phyloP scores from a whole-genome alignment of 37 sponge, comb jelly and placozoan genomes.

The Agelas oroides region DNA sequence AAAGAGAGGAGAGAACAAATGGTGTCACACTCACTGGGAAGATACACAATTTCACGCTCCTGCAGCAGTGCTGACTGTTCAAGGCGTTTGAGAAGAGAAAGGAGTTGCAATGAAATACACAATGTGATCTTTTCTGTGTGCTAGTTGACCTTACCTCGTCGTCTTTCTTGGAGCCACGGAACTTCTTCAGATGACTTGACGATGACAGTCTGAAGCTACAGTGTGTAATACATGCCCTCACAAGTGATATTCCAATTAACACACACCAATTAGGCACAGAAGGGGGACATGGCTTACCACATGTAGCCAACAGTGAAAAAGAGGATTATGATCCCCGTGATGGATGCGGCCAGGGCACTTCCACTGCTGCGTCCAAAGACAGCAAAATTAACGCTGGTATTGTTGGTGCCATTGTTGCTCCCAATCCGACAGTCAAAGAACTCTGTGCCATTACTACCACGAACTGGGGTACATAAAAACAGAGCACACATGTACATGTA shows the following conservation, averaged over 20 bases:
- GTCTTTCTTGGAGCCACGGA: slow-evolving; percentile 70
- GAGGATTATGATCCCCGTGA: slow-evolving; percentile 80
- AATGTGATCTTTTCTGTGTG: no score
- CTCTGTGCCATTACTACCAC: not conserved
- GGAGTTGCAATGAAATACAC: not conserved
- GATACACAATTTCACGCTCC: slow-evolving; percentile 8
- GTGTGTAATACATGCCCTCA: slow-evolving; percentile 4
- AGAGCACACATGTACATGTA: no score
- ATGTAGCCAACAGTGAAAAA: slow-evolving; percentile 78
- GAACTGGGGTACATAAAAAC: no score
- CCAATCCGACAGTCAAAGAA: slow-evolving; percentile 16
- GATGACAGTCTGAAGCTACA: slow-evolving; percentile 59
- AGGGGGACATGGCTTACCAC: slow-evolving; percentile 55
- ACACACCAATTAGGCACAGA: no score
- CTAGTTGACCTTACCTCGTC: no score
- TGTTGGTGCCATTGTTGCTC: not conserved
- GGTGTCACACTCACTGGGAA: not conserved
- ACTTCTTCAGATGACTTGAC: slow-evolving; percentile 59
- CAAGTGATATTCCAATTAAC: no score
- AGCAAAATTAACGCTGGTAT: not conserved
- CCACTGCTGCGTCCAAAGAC: slow-evolving; percentile 19
- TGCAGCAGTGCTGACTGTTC: not conserved
- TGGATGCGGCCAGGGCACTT: slow-evolving; percentile 74
- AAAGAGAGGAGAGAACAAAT: not conserved
- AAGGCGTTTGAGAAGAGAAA: not conserved